A percentile compares a stretch with the other conserved stretches of the same genome.
Evolutionary conservation across 2,797 vertebrate species (phyloP).

Genomic region (Cetoscarus ocellatus): DNA sequence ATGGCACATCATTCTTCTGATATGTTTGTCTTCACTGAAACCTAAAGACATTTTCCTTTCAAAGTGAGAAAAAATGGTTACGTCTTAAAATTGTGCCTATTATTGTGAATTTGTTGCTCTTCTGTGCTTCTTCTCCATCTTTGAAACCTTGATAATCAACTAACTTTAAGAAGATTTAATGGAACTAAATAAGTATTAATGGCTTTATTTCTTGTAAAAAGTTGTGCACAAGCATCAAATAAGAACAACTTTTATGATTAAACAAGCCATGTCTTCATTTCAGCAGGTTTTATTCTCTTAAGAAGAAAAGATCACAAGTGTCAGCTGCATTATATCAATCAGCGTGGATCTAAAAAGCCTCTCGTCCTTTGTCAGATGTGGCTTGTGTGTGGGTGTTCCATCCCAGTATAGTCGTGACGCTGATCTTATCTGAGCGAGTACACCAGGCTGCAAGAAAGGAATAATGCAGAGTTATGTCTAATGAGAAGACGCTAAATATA

Average conservation of each 20-base stretch:
- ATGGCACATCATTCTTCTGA: too few species aligned
- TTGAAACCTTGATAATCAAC: too few species aligned
- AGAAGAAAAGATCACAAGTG: slow-evolving; percentile 8
- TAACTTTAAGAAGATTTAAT: neutral
- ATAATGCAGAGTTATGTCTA: slow-evolving; percentile 42
- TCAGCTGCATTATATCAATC: slow-evolving; percentile 38
- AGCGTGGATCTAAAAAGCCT: slow-evolving; percentile 41
- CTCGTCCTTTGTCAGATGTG: slow-evolving; percentile 14
- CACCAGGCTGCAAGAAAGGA: slow-evolving; percentile 31
- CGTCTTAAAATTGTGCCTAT: neutral
- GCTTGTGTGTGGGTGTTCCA: slow-evolving; percentile 3
- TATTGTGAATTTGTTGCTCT: neutral
- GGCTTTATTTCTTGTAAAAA: neutral
- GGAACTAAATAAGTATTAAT: slow-evolving; percentile 9
- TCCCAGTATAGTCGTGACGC: slow-evolving; percentile 24
- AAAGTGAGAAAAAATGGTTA: too few species aligned
- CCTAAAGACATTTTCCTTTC: too few species aligned
- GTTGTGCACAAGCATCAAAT: neutral
- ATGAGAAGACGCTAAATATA: slow-evolving; percentile 54
- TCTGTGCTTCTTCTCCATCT: too few species aligned
- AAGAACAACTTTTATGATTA: slow-evolving; percentile 35
- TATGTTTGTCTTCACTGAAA: too few species aligned
- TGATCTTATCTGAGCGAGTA: slow-evolving; percentile 47
- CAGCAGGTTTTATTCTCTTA: slow-evolving; percentile 10
- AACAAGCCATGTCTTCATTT: slow-evolving; percentile 23